Evolutionary conservation across 2,113 vertebrate genomes (phyloP).

Genomic region (Antennarius striatus): DNA sequence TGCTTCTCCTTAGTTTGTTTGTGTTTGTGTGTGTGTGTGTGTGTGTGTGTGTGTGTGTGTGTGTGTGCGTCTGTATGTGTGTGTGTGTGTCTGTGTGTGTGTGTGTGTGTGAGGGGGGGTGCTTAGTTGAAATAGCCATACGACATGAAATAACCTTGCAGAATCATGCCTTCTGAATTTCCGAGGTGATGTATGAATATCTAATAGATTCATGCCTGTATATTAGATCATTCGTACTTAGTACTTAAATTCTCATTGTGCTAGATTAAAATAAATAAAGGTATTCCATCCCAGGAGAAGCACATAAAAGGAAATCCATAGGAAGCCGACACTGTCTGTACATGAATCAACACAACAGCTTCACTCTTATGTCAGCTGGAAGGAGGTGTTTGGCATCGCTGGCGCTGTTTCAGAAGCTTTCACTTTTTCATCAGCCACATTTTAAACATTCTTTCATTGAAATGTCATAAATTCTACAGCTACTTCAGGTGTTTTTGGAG

Average conservation of each 20-base stretch:
- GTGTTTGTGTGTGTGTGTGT: slow-evolving; percentile 23
- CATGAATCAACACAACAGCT: too few relatives aligned
- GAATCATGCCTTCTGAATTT: slow-evolving; percentile 14
- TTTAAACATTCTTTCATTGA: too few relatives aligned
- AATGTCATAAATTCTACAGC: too few relatives aligned
- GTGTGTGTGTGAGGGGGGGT: too few relatives aligned
- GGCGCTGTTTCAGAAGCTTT: too few relatives aligned
- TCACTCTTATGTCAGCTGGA: too few relatives aligned
- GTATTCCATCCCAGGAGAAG: not conserved
- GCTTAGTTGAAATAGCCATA: slow-evolving; percentile 37
- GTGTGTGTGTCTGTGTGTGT: not conserved
- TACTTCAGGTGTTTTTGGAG: too few relatives aligned
- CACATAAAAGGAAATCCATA: too few relatives aligned
- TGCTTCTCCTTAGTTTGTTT: slow-evolving; percentile 65
- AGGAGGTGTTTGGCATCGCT: too few relatives aligned
- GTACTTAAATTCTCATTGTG: slow-evolving; percentile 29
- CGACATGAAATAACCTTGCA: slow-evolving; percentile 28
- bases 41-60: slow-evolving; percentile 7
- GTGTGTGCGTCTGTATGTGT: not conserved
- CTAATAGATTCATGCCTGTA: not conserved
- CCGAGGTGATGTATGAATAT: slow-evolving; percentile 10
- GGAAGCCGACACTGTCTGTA: too few relatives aligned
- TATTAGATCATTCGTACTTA: slow-evolving; percentile 42
- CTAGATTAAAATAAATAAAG: not conserved
- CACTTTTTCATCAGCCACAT: too few relatives aligned